A percentile compares a stretch with the other conserved stretches of the same genome.
phyloP scores from a whole-genome alignment of 1,140 invertebrate genomes.

The Dufourea novaeangliae region DNA sequence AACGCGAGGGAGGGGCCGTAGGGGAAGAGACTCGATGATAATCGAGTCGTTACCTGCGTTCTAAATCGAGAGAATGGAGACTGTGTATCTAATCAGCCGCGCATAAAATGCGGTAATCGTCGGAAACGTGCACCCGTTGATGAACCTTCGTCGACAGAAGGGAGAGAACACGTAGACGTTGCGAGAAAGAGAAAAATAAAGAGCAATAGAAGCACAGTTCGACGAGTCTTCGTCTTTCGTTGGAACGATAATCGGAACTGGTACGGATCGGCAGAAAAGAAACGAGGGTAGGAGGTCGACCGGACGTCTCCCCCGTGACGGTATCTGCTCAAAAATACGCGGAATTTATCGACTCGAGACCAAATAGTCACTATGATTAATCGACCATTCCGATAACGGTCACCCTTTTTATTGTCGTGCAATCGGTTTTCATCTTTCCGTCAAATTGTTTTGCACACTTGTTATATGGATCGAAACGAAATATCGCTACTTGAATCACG shows the following conservation, averaged over 20 bases:
- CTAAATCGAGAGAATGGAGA: conserved; percentile 17
- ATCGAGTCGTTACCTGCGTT: conserved; percentile 2
- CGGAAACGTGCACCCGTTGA: not conserved
- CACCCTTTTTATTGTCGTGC: conserved; percentile 10
- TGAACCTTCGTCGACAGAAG: too few species aligned
- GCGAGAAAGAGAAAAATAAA: not conserved
- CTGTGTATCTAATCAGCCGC: not conserved
- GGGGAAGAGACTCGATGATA: not conserved
- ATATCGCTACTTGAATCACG: too few species aligned
- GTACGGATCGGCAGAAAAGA: conserved; percentile 48
- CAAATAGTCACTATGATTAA: conserved; percentile 45
- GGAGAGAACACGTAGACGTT: not conserved
- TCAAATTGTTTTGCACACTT: too few species aligned
- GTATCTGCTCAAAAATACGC: conserved; percentile 47
- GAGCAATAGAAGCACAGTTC: not conserved
- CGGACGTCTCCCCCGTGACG: not conserved
- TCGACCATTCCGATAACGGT: conserved; percentile 18
- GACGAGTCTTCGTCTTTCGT: conserved; percentile 2
- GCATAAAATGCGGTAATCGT: not conserved
- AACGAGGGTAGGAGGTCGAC: conserved; percentile 69
- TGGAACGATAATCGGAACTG: conserved; percentile 48
- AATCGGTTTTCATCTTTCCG: not conserved
- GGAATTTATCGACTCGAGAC: conserved; percentile 36
- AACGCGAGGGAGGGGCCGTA: not conserved
- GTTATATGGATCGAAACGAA: too few species aligned